phyloP scores from a whole-genome alignment of 2,113 vertebrate genomes.

The Malurus cyaneus region DNA sequence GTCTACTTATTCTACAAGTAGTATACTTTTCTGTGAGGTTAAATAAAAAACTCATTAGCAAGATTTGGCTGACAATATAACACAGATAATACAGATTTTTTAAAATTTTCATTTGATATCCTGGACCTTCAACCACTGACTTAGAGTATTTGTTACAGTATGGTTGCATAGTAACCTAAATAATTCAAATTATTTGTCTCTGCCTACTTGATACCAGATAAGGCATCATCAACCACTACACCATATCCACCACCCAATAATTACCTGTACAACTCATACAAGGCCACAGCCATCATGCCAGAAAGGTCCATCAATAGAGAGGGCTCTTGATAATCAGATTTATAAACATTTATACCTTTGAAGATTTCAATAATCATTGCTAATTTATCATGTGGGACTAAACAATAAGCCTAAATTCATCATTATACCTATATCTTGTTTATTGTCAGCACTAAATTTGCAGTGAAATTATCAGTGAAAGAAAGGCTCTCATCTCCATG shows the following conservation, averaged over 20 bases:
- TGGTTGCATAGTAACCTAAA: not conserved
- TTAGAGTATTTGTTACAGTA: not conserved
- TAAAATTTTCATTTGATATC: not conserved
- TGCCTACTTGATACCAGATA: not conserved
- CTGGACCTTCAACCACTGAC: not conserved
- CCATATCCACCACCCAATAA: not conserved
- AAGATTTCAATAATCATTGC: not conserved
- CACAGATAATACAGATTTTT: not conserved
- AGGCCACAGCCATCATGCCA: not conserved
- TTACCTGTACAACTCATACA: not conserved
- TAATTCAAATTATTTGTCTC: not conserved
- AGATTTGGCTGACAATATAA: not conserved
- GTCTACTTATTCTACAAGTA: not conserved
- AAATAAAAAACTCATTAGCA: not conserved
- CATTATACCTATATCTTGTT: not conserved
- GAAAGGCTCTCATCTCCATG: not conserved
- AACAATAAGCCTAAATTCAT: not conserved
- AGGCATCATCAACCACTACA: not conserved
- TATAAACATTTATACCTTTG: not conserved
- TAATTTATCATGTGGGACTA: not conserved
- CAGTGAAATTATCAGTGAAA: not conserved
- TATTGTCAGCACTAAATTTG: not conserved
- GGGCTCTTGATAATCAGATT: not conserved
- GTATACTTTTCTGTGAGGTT: not conserved
- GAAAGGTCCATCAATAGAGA: not conserved